Conservation (phyloP, 2,113 vertebrate genomes). For the Peromyscus californicus region DNA sequence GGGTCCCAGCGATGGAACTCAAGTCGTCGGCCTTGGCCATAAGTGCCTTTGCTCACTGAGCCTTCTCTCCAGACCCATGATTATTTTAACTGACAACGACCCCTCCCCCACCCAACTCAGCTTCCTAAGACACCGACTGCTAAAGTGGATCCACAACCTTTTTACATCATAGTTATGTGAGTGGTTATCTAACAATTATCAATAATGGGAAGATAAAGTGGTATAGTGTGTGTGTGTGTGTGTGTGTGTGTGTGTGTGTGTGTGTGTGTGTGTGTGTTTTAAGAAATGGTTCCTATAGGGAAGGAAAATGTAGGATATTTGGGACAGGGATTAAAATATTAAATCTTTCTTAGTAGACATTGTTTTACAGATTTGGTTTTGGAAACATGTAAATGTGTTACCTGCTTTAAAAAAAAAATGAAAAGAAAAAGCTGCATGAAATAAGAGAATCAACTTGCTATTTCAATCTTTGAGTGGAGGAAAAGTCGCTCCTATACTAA, state of each 20-base stretch:
- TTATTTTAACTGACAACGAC: background rate
- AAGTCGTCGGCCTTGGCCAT: background rate
- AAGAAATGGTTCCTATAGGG: background rate
- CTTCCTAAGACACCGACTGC: background rate
- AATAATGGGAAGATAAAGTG: background rate
- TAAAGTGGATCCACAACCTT: background rate
- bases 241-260: background rate
- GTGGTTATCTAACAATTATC: background rate
- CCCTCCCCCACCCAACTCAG: background rate
- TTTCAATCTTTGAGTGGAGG: background rate
- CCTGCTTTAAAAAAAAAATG: background rate
- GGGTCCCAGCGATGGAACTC: background rate
- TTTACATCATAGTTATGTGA: too few species aligned
- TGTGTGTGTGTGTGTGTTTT: background rate
- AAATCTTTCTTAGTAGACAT: background rate
- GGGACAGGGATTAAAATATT: background rate
- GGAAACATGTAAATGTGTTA: background rate
- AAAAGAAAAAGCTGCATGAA: background rate
- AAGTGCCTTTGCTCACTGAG: too few species aligned
- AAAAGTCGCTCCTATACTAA: background rate
- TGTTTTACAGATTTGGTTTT: background rate
- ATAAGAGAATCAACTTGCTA: background rate
- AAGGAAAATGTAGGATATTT: background rate
- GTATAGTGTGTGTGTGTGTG: background rate
- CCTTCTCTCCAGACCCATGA: background rate